Evolutionary conservation across 2,113 vertebrate species (phyloP).

Genomic region (Anolis sagrei): DNA sequence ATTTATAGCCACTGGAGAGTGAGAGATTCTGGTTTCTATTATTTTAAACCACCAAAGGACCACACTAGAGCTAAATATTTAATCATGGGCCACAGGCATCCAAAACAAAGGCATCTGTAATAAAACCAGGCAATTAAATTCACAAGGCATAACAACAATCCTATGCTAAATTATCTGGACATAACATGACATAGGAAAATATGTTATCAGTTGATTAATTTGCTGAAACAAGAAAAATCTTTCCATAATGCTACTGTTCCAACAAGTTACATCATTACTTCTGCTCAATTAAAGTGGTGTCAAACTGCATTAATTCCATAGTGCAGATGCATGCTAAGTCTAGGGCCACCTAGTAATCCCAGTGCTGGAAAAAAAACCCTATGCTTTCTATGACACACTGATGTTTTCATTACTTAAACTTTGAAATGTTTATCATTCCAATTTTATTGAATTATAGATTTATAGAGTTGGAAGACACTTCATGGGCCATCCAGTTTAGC

Average conservation of each 20-base stretch:
- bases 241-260: background rate
- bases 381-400: too few species aligned
- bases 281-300: background rate
- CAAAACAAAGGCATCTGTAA: background rate
- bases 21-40: background rate
- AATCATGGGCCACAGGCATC: background rate
- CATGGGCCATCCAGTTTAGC: too few species aligned
- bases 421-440: too few species aligned
- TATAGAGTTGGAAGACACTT: too few species aligned
- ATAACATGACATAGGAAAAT: too few species aligned
- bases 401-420: too few species aligned
- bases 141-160: background rate
- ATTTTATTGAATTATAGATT: too few species aligned
- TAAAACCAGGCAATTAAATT: background rate
- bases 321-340: too few species aligned
- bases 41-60: background rate
- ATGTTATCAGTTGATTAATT: background rate
- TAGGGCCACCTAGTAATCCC: too few species aligned
- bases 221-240: background rate
- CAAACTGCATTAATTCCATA: too few species aligned
- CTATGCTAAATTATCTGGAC: background rate
- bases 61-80: background rate
- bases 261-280: background rate
- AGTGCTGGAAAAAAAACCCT: too few species aligned
- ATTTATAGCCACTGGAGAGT: background rate